Evolutionary conservation across 2,797 vertebrate species (phyloP).

Genomic region (Mormyrus proboscirostris): DNA sequence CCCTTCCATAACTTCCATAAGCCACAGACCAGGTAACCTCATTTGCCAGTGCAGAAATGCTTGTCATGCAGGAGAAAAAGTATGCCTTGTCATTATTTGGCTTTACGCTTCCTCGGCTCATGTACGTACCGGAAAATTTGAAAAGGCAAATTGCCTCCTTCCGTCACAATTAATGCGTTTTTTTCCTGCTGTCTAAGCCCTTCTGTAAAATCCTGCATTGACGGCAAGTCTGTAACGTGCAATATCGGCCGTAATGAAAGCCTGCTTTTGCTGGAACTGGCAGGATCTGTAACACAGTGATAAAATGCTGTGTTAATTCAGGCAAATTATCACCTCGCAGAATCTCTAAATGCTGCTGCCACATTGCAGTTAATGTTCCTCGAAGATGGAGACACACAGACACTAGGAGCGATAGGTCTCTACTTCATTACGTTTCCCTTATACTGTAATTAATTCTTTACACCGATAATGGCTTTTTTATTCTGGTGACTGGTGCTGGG

Average conservation of each 20-base stretch:
- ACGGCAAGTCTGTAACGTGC: neutral
- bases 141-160: conserved; percentile 5
- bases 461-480: neutral
- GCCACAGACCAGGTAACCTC: neutral
- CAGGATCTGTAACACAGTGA: conserved; percentile 19
- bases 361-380: neutral
- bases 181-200: neutral
- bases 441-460: neutral
- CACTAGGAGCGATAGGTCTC: neutral
- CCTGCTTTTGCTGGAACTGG: conserved; percentile 15
- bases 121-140: neutral
- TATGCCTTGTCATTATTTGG: neutral
- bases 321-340: conserved; percentile 27
- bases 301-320: conserved; percentile 19
- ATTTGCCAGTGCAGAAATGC: neutral
- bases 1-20: neutral
- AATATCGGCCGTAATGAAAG: neutral
- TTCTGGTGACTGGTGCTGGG: neutral
- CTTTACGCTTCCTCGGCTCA: neutral
- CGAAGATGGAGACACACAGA: neutral
- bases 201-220: neutral
- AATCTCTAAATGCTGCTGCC: conserved; percentile 7
- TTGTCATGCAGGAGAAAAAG: neutral
- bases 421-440: neutral
- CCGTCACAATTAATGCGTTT: neutral